phyloP scores from a whole-genome alignment of 2,113 vertebrate species.

The Ailurus styani region DNA sequence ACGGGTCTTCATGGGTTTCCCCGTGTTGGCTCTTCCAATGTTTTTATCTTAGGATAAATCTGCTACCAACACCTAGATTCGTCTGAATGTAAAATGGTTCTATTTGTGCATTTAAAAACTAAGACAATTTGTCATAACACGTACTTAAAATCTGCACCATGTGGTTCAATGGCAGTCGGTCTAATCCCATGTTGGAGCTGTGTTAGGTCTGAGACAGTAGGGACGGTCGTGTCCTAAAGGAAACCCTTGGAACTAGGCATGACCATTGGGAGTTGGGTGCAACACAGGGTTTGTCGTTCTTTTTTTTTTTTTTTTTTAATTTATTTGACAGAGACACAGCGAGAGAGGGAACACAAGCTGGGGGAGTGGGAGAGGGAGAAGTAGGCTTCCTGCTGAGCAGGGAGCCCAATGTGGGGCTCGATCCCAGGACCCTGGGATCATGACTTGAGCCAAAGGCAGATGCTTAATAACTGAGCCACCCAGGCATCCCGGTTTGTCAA shows the following conservation, averaged over 20 bases:
- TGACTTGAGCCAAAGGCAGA: too few species aligned
- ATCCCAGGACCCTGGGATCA: too few species aligned
- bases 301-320: too few species aligned
- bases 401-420: too few species aligned
- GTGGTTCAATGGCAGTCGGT: accelerated
- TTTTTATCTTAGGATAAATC: neutral
- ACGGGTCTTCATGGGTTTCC: neutral
- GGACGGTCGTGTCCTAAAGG: neutral
- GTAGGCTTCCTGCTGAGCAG: too few species aligned
- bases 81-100: neutral
- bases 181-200: accelerated
- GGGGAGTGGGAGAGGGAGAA: too few species aligned
- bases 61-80: neutral
- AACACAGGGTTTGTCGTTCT: accelerated
- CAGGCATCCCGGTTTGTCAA: too few species aligned
- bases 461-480: too few species aligned
- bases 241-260: neutral
- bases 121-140: neutral
- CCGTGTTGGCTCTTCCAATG: neutral
- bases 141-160: neutral
- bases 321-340: too few species aligned
- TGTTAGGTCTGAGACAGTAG: neutral
- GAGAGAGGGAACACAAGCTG: too few species aligned
- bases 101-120: neutral
- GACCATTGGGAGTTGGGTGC: accelerated